Percentiles rank a stretch among this genome's conserved stretches.
These are phyloP conservation scores for Euzophera pinguis DNA, from an alignment of 2,888 invertebrate genomes.

Conservation along the genomic window DNA sequence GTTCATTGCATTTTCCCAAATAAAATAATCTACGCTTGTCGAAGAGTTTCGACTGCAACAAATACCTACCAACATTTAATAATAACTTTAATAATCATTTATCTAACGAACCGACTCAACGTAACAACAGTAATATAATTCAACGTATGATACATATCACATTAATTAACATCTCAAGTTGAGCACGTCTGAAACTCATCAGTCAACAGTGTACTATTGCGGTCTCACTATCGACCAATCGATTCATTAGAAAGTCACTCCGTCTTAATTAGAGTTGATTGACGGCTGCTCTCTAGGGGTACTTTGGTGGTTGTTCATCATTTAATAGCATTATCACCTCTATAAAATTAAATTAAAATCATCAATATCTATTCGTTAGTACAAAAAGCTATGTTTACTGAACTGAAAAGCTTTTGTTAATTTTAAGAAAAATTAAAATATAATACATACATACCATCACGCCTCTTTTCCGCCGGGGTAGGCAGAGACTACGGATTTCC, in stretches of 20 bases:
- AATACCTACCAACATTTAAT: not conserved
- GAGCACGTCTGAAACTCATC: constrained; percentile 2
- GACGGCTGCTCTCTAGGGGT: not conserved
- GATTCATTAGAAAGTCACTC: constrained; percentile 7
- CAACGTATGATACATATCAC: not conserved
- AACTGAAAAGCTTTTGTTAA: too few species aligned
- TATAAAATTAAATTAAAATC: too few species aligned
- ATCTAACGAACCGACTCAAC: not conserved
- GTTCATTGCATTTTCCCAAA: too few species aligned
- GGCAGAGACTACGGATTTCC: too few species aligned
- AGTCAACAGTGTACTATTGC: not conserved
- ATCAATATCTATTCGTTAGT: not conserved
- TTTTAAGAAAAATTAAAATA: too few species aligned
- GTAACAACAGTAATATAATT: not conserved
- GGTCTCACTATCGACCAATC: constrained; percentile 6
- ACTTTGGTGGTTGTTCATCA: not conserved
- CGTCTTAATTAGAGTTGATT: constrained; percentile 1
- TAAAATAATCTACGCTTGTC: too few species aligned
- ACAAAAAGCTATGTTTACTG: not conserved
- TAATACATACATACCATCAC: too few species aligned
- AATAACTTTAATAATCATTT: not conserved
- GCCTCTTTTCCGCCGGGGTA: too few species aligned
- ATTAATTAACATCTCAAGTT: constrained; percentile 2
- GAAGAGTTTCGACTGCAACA: too few species aligned
- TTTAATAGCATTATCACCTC: not conserved